Conservation (phyloP, 2,888 invertebrate species). For the Drosophila dives region DNA sequence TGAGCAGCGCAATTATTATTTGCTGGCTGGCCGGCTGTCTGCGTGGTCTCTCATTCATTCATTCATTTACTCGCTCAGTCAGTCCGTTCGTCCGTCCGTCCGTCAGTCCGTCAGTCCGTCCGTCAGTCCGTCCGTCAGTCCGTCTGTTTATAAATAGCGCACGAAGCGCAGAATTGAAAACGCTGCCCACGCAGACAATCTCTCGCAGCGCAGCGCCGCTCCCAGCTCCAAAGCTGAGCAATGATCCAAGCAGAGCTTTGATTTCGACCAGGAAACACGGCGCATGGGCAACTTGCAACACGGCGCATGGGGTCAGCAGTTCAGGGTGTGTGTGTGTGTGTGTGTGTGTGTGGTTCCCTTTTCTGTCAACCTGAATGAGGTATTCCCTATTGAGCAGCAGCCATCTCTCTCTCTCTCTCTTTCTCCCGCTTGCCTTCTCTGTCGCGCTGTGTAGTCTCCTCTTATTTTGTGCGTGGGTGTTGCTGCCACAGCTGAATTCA, state of each 20-base stretch:
- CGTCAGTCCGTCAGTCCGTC: conserved; percentile 1
- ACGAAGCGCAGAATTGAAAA: conserved; percentile 71
- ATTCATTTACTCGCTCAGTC: conserved; percentile 44
- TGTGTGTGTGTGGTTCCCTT: conserved; percentile 8
- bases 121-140: not conserved
- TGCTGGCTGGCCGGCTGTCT: conserved; percentile 34
- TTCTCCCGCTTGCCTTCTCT: not conserved
- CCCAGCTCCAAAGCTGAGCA: conserved; percentile 20
- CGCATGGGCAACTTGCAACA: not conserved
- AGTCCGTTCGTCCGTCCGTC: not conserved
- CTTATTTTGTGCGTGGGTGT: conserved; percentile 54
- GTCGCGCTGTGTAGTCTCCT: not conserved
- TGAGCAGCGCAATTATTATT: conserved; percentile 81
- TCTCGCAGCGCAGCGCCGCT: conserved; percentile 16
- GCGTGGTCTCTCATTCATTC: conserved; percentile 36
- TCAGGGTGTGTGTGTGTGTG: not conserved
- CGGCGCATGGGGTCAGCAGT: conserved; percentile 2
- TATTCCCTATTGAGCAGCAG: conserved; percentile 14
- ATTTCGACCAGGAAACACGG: conserved; percentile 1
- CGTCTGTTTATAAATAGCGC: conserved; percentile 66
- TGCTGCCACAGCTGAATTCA: conserved; percentile 65
- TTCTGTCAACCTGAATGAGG: conserved; percentile 15
- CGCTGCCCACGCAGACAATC: conserved; percentile 69
- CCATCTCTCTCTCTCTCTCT: not conserved
- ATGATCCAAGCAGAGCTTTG: not conserved